Base-by-base conservation (phyloP, 2,113 vertebrate genomes). In the Hippocampus mohnikei region DNA sequence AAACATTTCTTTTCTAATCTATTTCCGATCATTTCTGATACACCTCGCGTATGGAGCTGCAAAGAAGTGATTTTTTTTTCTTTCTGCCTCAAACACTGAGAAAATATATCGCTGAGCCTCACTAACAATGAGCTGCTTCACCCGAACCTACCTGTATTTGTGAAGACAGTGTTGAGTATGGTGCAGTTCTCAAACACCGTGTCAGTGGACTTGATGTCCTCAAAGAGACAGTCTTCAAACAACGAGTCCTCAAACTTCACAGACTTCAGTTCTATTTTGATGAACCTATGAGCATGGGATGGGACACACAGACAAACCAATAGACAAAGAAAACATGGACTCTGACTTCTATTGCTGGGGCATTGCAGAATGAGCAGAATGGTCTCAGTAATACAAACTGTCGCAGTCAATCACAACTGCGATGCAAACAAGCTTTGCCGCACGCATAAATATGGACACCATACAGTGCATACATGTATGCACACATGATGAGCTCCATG, bases 141-240 rank as follows among this genome's bases (percentile, higher is more conserved):
- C 33, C 62, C 62, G 66, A 69, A 81, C 88, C 79, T 82, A 98
- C 97, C 96, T 23, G 97, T 99, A 80, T 99, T 94, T 69, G 92
- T 92, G 88, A 99, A 99, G 81, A 88, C 11, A 3, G 95, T 95
- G 13, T 91, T 94, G 68, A 88, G 88, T 69, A 98, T 93, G 81
- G 95, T 98, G 89, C 97, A 98, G 84, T 97, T 97, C 88, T 94
- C 93, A 74, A 99, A 98, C 84, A 94, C 91, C 10, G 95, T 98
- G 75, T 97, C 93, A 0, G 86, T 94, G 42, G 95, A 97, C 67
- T 84, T 94, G 78, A 99, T 94, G 40, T 98, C 93, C 88, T 97
- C 94, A 84, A 99, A 99, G 83, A 82, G 91, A 84, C 97, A 98
- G 9, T 97, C 92, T 70, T 96, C 94, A 89, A 99, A 98, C 48